A percentile compares a stretch with the other conserved stretches of the same genome.
Conservation (phyloP, 2,113 vertebrate species). For the Chaetodon auriga region DNA sequence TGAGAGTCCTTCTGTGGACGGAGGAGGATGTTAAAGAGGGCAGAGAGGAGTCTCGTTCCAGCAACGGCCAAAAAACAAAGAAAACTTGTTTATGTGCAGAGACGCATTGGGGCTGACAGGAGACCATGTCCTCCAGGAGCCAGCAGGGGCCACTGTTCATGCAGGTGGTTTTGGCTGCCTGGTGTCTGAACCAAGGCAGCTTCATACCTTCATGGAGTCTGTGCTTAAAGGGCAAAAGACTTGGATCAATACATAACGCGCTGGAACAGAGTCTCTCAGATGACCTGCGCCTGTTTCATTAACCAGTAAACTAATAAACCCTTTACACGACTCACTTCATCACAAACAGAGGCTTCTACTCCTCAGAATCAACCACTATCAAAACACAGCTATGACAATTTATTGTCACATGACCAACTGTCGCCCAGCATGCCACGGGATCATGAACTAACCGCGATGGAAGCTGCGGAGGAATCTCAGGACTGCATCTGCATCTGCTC, state of each 20-base stretch:
- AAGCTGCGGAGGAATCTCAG: constrained; percentile 10
- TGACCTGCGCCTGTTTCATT: background rate
- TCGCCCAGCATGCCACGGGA: background rate
- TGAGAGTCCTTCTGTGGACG: constrained; percentile 46
- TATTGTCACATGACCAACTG: background rate
- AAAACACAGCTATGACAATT: background rate
- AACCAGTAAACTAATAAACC: background rate
- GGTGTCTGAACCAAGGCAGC: constrained; percentile 6
- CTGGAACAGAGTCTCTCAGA: background rate
- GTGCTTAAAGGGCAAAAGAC: background rate
- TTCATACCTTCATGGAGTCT: background rate
- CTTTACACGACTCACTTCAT: background rate
- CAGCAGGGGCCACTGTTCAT: constrained; percentile 83
- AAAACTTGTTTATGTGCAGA: constrained; percentile 47
- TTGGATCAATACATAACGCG: constrained; percentile 9
- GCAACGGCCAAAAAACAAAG: constrained; percentile 26
- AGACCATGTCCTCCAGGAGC: constrained; percentile 43
- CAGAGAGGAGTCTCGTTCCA: constrained; percentile 41
- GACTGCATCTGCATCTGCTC: constrained; percentile 29
- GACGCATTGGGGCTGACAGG: constrained; percentile 37
- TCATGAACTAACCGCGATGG: background rate
- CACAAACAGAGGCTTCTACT: background rate
- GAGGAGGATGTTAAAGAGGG: constrained; percentile 49
- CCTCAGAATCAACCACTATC: background rate
- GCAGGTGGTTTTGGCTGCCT: constrained; percentile 44